Base-by-base conservation (phyloP, 2,797 vertebrate genomes). In the Philypnodon macrostomus region DNA sequence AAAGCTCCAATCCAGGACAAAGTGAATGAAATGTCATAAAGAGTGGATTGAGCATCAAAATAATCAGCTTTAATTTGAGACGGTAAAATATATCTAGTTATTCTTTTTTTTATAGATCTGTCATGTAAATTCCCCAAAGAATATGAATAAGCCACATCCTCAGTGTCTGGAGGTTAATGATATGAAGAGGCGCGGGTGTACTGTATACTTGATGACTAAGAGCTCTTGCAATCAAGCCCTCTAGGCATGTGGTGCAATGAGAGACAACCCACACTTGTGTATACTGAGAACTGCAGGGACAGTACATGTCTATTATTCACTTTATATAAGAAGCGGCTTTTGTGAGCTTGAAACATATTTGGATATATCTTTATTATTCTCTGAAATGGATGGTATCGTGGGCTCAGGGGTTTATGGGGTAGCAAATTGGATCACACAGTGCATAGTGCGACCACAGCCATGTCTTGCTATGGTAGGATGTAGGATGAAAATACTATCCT, bases 141-240 rank as follows among this genome's bases (percentile, higher is more conserved):
- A 85, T 84, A 71, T 50, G 42, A 81, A 84, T 81, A 60, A 78
- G 68, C 70, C 53, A 30, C 60, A 48, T 77, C 76, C 70, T 54
- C 60, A 55, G 57, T 54, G 50, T 67, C 55, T 57, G 73, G 73
- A 79, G 67, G 77, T 82, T 79, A 80, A 80, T 70, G 70, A 68
- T 65, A 77, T 66, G 67, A 80, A 75, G 75, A 61, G 67, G 61
- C 65, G 61, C 44, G 50, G 72, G 62, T 60, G 52, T 75, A 63
- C 68, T 63, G 55, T 67, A 58, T 67, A 68, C 56, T 76, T 79
- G 73, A 82, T 85, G 80, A 84, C 70, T 58, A 73, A 84, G 75
- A 71, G 67, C 67, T 76, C 64, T 66, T 63, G 64, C 54, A 80
- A 79, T 80, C 76, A 76, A 42, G 34, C 57, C 67, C 58, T 73